phyloP scores from a whole-genome alignment of 2,888 invertebrate genomes.

The Aphodius granarius region DNA sequence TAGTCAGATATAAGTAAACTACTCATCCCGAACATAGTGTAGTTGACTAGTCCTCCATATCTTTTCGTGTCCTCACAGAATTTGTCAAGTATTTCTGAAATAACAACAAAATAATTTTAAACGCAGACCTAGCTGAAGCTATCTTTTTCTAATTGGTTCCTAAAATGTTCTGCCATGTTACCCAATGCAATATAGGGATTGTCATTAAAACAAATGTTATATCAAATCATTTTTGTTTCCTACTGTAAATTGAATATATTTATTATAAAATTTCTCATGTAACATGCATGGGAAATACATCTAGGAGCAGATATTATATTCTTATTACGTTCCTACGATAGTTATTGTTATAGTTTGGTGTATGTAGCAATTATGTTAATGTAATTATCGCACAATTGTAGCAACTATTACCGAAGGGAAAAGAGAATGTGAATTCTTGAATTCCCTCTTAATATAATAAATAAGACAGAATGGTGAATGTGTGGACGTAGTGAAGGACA shows the following conservation, averaged over 20 bases:
- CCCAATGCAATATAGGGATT: too few species aligned
- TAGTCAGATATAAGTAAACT: constrained; percentile 56
- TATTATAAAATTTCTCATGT: too few species aligned
- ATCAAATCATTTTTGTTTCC: too few species aligned
- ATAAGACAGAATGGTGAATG: background rate
- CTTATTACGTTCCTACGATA: background rate
- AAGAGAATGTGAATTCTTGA: background rate
- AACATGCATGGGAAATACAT: background rate
- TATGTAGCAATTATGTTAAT: background rate
- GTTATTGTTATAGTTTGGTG: background rate
- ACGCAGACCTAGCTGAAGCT: too few species aligned
- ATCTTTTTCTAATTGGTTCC: too few species aligned
- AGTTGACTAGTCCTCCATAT: constrained; percentile 5
- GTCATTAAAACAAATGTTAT: too few species aligned
- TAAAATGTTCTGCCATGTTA: too few species aligned
- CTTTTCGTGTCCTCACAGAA: constrained; percentile 1
- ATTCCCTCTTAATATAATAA: background rate
- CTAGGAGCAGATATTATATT: background rate
- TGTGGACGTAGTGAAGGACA: background rate
- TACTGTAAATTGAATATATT: too few species aligned
- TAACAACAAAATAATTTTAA: background rate
- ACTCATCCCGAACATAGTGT: background rate
- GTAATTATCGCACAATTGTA: background rate
- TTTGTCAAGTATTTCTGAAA: constrained; percentile 16
- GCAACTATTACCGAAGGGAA: background rate